Evolutionary conservation across 2,113 vertebrate genomes (phyloP).

Genomic region (Terrapene triunguis): DNA sequence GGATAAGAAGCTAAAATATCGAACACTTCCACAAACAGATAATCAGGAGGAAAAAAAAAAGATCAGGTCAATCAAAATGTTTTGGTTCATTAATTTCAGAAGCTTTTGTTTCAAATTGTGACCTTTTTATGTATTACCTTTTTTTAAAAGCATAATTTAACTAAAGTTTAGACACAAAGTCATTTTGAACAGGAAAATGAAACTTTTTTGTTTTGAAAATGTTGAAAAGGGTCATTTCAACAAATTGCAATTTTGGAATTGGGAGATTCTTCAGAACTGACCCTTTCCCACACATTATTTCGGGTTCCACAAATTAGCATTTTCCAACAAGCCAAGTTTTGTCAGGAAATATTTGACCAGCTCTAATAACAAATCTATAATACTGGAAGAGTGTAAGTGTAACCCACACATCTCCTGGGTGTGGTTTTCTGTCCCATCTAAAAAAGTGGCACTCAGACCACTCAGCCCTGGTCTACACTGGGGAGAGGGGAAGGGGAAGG

Average conservation of each 20-base stretch:
- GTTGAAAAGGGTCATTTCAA: background rate
- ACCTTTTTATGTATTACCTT: background rate
- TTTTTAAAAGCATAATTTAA: background rate
- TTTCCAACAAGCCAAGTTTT: background rate
- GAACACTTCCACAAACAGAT: background rate
- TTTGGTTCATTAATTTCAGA: background rate
- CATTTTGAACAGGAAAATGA: background rate
- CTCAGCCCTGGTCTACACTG: too few relatives aligned
- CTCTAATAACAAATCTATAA: background rate
- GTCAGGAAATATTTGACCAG: background rate
- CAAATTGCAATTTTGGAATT: background rate
- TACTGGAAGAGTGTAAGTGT: background rate
- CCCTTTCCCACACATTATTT: background rate
- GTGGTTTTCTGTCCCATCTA: too few relatives aligned
- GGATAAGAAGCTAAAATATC: background rate
- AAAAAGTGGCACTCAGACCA: too few relatives aligned
- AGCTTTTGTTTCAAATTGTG: background rate
- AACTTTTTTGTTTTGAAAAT: background rate
- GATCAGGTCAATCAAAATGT: background rate
- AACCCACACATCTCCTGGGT: too few relatives aligned
- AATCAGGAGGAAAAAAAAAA: background rate
- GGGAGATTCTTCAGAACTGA: background rate
- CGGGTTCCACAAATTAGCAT: background rate
- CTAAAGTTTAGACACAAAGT: background rate
- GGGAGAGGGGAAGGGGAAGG: too few relatives aligned